Percentiles rank a stretch among this genome's conserved stretches.
Conservation (phyloP, 92 coral and sea anemone genomes). For the Isaurus tuberculatus region DNA sequence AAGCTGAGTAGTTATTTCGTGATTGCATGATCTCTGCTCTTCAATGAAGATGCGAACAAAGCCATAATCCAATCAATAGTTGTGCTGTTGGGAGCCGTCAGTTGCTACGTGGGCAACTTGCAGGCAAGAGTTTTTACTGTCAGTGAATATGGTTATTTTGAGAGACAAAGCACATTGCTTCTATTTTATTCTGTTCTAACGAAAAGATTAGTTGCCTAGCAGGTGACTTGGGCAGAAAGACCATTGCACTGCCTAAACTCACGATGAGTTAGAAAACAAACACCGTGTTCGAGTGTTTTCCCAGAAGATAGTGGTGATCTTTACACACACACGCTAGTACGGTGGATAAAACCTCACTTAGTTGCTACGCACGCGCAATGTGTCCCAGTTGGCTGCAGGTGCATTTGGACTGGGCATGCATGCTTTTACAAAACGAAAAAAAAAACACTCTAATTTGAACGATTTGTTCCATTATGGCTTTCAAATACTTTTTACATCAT, state of each 20-base stretch:
- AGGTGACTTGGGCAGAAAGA: conserved; percentile 26
- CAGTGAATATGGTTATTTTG: background rate
- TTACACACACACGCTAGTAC: conserved; percentile 9
- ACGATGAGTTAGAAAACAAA: background rate
- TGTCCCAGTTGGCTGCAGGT: conserved; percentile 2
- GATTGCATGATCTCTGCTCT: background rate
- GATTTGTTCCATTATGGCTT: too few species aligned
- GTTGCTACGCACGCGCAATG: conserved; percentile 14
- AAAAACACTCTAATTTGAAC: background rate
- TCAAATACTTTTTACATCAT: background rate
- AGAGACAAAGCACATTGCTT: conserved; percentile 17
- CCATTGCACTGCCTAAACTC: background rate
- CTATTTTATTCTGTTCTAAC: background rate
- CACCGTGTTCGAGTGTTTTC: background rate
- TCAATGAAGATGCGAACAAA: conserved; percentile 19
- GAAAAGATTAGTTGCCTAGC: conserved; percentile 30
- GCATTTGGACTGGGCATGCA: conserved; percentile 1
- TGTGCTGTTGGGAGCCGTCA: background rate
- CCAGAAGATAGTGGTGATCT: background rate
- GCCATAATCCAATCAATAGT: conserved; percentile 14
- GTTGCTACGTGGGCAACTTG: conserved; percentile 54
- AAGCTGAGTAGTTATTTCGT: background rate
- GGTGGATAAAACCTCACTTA: background rate
- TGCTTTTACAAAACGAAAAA: background rate
- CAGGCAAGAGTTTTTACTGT: background rate